phyloP scores from a whole-genome alignment of 2,888 invertebrate genomes.

The Alcis repandata region DNA sequence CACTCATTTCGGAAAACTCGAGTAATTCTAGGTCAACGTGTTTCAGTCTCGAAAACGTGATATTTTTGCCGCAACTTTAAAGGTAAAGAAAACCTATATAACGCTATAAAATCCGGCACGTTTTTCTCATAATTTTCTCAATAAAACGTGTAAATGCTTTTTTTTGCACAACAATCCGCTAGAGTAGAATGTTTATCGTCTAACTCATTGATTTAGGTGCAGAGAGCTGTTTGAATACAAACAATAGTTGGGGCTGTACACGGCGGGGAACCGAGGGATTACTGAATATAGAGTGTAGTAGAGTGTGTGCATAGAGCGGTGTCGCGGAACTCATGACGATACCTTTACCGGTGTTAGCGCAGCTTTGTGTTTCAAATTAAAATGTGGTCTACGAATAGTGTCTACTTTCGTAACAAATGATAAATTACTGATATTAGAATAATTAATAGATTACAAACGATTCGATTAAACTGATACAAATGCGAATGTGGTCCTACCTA shows the following conservation, averaged over 20 bases:
- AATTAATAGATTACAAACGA: neutral
- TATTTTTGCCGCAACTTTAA: neutral
- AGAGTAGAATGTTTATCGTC: slow-evolving; percentile 17
- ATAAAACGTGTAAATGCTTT: slow-evolving; percentile 11
- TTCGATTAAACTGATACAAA: neutral
- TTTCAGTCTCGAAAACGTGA: slow-evolving; percentile 1
- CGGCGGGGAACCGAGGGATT: neutral
- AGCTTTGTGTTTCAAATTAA: too few species aligned
- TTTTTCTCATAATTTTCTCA: slow-evolving; percentile 8
- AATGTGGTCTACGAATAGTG: too few species aligned
- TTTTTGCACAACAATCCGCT: slow-evolving; percentile 16
- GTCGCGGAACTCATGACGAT: too few species aligned
- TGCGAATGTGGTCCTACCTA: neutral
- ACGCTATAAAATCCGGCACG: neutral
- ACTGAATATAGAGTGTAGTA: neutral
- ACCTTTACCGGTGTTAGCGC: too few species aligned
- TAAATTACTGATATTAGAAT: neutral
- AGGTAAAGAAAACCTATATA: neutral
- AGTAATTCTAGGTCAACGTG: slow-evolving; percentile 23
- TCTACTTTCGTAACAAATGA: too few species aligned
- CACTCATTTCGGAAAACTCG: slow-evolving; percentile 6
- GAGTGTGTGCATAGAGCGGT: too few species aligned
- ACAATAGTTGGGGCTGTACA: slow-evolving; percentile 3
- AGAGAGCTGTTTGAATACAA: slow-evolving; percentile 24
- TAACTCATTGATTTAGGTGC: slow-evolving; percentile 11